Conservation (phyloP, 2,888 invertebrate genomes). For the Plagodis pulveraria region DNA sequence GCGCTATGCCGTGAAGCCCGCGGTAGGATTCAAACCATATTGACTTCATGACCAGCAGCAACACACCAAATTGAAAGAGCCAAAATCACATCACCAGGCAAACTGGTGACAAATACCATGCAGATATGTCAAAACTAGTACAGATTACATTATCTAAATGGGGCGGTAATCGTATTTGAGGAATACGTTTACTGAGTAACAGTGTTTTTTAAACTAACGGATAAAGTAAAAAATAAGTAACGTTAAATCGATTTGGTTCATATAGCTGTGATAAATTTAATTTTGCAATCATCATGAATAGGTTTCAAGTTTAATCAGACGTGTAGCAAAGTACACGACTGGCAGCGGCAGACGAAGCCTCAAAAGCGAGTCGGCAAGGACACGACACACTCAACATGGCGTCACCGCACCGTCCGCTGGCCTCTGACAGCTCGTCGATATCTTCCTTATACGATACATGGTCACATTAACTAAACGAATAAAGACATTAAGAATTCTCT, state of each 20-base stretch:
- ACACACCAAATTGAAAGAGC: too few species aligned
- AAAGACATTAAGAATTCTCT: too few species aligned
- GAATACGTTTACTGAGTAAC: slow-evolving; percentile 4
- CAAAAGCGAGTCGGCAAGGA: slow-evolving; percentile 57
- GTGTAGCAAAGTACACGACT: slow-evolving; percentile 42
- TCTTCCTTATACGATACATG: slow-evolving; percentile 54
- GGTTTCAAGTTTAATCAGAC: slow-evolving; percentile 39
- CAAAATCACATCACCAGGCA: too few species aligned
- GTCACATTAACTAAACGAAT: slow-evolving; percentile 11
- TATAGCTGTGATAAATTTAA: too few species aligned
- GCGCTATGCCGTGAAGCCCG: too few species aligned
- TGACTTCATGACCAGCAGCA: too few species aligned
- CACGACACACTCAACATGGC: slow-evolving; percentile 62
- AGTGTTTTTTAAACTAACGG: background rate
- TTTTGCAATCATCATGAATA: background rate
- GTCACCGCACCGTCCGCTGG: slow-evolving; percentile 44
- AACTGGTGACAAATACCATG: too few species aligned
- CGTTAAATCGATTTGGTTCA: too few species aligned
- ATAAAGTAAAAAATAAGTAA: too few species aligned
- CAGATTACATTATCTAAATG: slow-evolving; percentile 17
- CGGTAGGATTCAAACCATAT: too few species aligned
- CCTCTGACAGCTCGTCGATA: slow-evolving; percentile 35
- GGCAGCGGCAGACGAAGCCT: slow-evolving; percentile 47
- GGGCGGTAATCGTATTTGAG: background rate
- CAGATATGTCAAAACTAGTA: slow-evolving; percentile 27